Conservation (phyloP, 2,113 vertebrate species). For the Probosciger aterrimus region DNA sequence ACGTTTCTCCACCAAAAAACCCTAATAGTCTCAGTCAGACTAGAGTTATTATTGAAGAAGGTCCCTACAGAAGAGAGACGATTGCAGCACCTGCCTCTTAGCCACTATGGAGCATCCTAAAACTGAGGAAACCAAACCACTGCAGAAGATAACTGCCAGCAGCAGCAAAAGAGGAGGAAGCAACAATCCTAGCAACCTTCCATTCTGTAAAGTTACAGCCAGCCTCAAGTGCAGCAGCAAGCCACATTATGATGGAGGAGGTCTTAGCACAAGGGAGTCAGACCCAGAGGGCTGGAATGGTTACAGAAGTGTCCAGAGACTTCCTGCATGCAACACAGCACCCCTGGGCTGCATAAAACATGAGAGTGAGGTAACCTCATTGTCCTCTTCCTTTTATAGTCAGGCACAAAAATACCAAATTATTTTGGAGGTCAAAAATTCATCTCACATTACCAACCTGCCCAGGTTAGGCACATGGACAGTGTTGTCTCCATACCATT, state of each 20-base stretch:
- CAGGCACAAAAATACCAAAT: background rate
- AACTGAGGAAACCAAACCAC: background rate
- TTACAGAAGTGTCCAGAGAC: background rate
- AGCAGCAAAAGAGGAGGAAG: background rate
- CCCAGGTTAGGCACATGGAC: background rate
- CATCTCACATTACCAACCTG: background rate
- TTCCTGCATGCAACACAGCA: background rate
- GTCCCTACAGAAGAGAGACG: background rate
- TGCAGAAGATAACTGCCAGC: background rate
- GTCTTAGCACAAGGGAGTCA: background rate
- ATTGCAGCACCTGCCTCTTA: background rate
- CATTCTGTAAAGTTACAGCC: background rate
- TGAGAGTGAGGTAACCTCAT: background rate
- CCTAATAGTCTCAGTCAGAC: background rate
- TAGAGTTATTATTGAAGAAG: background rate
- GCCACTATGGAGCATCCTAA: background rate
- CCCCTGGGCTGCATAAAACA: background rate
- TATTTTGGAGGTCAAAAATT: background rate
- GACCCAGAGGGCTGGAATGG: background rate
- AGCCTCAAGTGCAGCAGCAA: background rate
- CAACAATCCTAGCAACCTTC: background rate
- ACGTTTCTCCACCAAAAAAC: background rate
- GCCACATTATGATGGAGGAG: rapidly evolving
- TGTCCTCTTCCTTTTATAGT: background rate
- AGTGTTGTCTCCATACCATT: background rate